A percentile compares a stretch with the other conserved stretches of the same genome.
phyloP scores from a whole-genome alignment of 1,140 invertebrate genomes.

The Drosophila takahashii region DNA sequence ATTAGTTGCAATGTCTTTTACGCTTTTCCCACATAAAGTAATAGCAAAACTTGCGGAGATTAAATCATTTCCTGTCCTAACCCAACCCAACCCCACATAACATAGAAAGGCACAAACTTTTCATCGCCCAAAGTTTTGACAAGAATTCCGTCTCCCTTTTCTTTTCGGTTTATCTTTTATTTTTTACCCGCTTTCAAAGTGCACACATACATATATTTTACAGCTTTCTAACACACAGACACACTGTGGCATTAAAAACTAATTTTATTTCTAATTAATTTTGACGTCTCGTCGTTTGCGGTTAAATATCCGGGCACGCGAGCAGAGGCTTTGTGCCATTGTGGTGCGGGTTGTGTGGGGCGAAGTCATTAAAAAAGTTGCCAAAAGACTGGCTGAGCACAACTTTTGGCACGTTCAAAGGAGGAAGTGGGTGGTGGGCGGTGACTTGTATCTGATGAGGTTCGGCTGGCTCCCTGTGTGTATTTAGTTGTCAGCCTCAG shows the following conservation, averaged over 20 bases:
- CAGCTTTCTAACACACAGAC: constrained; percentile 37
- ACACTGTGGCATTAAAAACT: constrained; percentile 76
- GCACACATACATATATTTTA: constrained; percentile 48
- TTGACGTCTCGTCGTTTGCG: constrained; percentile 81
- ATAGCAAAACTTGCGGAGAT: constrained; percentile 63
- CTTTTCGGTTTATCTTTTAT: constrained; percentile 28
- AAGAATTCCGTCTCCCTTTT: constrained; percentile 58
- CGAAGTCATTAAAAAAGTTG: constrained; percentile 80
- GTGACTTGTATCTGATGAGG: background rate
- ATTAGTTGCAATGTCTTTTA: constrained; percentile 33
- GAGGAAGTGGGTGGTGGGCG: background rate
- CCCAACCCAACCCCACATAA: constrained; percentile 36
- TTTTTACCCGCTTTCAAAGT: constrained; percentile 37
- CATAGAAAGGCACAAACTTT: constrained; percentile 53
- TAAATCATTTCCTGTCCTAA: constrained; percentile 66
- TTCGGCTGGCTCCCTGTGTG: constrained; percentile 26
- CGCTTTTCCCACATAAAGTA: constrained; percentile 22
- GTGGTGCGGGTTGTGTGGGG: constrained; percentile 41
- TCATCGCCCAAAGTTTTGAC: constrained; percentile 60
- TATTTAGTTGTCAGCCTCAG: constrained; percentile 79
- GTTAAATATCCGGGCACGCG: constrained; percentile 81
- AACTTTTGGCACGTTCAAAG: constrained; percentile 61
- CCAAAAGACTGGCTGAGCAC: constrained; percentile 63
- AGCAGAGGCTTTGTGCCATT: constrained; percentile 59
- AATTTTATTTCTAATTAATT: constrained; percentile 83